Percentiles rank a stretch among this genome's conserved stretches.
phyloP scores from a whole-genome alignment of 2,888 invertebrate genomes.

The Cephonodes hylas region DNA sequence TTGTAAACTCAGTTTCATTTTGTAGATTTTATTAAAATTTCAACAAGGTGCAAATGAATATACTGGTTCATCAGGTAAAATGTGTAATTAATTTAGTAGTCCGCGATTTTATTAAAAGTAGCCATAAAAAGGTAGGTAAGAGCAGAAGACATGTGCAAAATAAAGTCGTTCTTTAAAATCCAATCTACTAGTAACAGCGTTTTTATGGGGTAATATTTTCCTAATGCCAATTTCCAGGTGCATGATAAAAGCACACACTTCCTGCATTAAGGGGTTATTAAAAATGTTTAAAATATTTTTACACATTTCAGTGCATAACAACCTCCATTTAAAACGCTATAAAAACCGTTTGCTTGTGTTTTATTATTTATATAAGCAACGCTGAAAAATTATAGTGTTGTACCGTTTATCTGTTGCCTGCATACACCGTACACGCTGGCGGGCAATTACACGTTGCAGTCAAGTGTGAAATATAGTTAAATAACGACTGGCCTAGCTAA shows the following conservation, averaged over 20 bases:
- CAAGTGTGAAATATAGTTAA: slow-evolving; percentile 43
- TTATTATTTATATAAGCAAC: neutral
- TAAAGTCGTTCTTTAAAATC: neutral
- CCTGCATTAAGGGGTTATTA: neutral
- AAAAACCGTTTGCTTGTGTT: neutral
- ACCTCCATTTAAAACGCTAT: neutral
- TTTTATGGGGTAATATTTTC: neutral
- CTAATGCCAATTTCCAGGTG: slow-evolving; percentile 1
- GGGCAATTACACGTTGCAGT: slow-evolving; percentile 35
- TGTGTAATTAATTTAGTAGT: neutral
- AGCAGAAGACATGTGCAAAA: neutral
- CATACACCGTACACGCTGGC: slow-evolving; percentile 13
- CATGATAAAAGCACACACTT: neutral
- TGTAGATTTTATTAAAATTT: neutral
- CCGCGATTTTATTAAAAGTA: neutral
- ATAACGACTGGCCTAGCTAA: slow-evolving; percentile 40
- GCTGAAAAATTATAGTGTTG: neutral
- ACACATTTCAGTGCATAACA: slow-evolving; percentile 4
- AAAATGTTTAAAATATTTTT: slow-evolving; percentile 10
- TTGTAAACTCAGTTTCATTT: neutral
- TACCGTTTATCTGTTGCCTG: slow-evolving; percentile 9
- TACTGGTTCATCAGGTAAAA: neutral
- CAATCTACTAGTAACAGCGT: neutral
- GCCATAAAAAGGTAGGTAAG: neutral
- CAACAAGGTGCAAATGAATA: neutral